Percentiles rank a stretch among this genome's conserved stretches.
Evolutionary conservation across 2,888 invertebrate species (phyloP).

Genomic region (Cancer borealis): DNA sequence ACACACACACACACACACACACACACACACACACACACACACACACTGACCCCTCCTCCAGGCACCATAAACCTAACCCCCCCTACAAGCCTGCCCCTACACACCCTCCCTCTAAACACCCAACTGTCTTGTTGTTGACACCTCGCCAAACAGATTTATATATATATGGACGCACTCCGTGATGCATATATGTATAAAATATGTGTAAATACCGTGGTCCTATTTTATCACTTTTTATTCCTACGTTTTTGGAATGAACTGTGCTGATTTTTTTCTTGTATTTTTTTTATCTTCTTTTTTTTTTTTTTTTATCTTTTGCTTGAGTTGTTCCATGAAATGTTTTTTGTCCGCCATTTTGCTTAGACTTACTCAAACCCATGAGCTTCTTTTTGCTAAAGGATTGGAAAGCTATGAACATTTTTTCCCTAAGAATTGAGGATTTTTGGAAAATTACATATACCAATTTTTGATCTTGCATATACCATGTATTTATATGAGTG

Average conservation of each 20-base stretch:
- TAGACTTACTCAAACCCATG: constrained; percentile 37
- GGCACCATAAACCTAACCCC: background rate
- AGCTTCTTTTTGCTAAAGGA: constrained; percentile 65
- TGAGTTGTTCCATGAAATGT: background rate
- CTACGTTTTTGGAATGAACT: constrained; percentile 71
- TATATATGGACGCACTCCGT: constrained; percentile 61
- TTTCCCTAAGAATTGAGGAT: constrained; percentile 37
- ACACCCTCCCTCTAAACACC: background rate
- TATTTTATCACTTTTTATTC: background rate
- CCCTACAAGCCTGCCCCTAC: background rate
- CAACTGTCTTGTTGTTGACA: constrained; percentile 59
- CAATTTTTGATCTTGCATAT: constrained; percentile 7
- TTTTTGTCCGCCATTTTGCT: background rate
- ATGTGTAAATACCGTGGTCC: constrained; percentile 65
- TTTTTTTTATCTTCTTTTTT: constrained; percentile 55
- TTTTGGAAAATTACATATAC: background rate
- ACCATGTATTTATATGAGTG: constrained; percentile 57
- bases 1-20: no score
- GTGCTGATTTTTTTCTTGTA: constrained; percentile 54
- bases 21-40: no score
- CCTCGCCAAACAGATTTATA: constrained; percentile 55
- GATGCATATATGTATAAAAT: constrained; percentile 71
- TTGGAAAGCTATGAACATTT: constrained; percentile 61
- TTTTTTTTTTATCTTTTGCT: constrained; percentile 40
- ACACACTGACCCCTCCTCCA: background rate